A percentile compares a stretch with the other conserved stretches of the same genome.
These are phyloP conservation scores for Sciurus vulgaris DNA, from an alignment of 2,797 vertebrate species.

Conservation along the genomic window DNA sequence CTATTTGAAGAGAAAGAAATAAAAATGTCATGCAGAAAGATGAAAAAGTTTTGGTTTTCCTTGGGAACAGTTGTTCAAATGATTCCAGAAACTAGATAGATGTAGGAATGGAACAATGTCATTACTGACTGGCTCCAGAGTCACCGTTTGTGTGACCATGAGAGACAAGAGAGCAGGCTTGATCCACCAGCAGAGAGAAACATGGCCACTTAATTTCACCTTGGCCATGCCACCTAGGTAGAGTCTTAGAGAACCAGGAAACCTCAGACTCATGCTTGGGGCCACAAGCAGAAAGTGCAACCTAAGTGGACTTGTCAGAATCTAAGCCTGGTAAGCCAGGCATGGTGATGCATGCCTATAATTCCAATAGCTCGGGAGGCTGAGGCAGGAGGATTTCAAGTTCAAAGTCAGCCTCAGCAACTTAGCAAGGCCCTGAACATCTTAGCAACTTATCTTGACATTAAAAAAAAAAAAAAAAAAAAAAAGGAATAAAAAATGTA, in stretches of 20 bases:
- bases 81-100: not conserved
- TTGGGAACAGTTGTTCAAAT: not conserved
- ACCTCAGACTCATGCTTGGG: not conserved
- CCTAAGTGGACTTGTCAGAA: not conserved
- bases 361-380: too few species aligned
- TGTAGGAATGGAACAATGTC: not conserved
- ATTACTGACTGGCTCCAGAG: not conserved
- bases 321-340: not conserved
- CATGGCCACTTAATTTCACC: not conserved
- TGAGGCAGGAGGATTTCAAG: too few species aligned
- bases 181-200: not conserved
- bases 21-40: not conserved
- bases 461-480: too few species aligned
- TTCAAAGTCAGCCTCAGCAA: too few species aligned
- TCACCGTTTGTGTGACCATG: fast-evolving
- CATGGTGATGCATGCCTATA: too few species aligned
- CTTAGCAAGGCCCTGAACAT: too few species aligned
- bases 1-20: conserved; percentile 3
- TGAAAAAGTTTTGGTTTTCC: not conserved
- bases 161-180: not conserved
- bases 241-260: not conserved
- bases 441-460: too few species aligned
- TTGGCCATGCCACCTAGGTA: not conserved
- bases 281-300: not conserved
- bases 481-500: not conserved